phyloP scores from a whole-genome alignment of 2,797 vertebrate species.

The Columba guinea region DNA sequence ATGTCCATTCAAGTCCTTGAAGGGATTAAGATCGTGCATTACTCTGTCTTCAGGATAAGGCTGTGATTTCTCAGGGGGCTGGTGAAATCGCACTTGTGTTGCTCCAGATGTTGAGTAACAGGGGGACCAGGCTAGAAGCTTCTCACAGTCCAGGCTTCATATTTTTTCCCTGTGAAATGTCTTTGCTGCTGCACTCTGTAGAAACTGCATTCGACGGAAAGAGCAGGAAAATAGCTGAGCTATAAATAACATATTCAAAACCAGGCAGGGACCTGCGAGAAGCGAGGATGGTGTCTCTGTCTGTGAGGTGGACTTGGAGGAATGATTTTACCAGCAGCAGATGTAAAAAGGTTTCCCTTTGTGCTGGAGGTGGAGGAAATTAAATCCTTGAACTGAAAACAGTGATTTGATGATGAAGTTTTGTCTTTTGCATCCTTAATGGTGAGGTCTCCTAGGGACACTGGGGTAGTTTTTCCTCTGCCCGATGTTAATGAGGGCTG shows the following conservation, averaged over 20 bases:
- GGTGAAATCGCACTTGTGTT: not conserved
- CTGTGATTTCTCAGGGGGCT: not conserved
- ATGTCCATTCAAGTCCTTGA: not conserved
- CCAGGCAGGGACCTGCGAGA: not conserved
- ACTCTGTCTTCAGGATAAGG: not conserved
- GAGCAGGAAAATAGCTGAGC: conserved; percentile 6
- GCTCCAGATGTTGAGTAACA: not conserved
- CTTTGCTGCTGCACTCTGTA: not conserved
- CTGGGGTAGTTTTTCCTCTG: not conserved
- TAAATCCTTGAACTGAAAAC: not conserved
- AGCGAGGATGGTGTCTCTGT: not conserved
- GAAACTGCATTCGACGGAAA: not conserved
- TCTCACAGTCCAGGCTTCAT: not conserved
- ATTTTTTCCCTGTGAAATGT: not conserved
- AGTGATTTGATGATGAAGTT: conserved; percentile 30
- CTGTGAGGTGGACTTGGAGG: conserved; percentile 12
- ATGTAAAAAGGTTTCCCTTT: conserved; percentile 7
- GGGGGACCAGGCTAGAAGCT: not conserved
- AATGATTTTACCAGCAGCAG: not conserved
- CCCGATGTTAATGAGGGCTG: not conserved
- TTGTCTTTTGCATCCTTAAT: conserved; percentile 22
- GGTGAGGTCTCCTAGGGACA: not conserved
- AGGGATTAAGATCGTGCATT: not conserved
- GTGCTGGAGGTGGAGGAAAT: not conserved
- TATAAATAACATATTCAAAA: conserved; percentile 49